Base-by-base conservation (phyloP, 2,113 vertebrate species). In the Lontra canadensis region DNA sequence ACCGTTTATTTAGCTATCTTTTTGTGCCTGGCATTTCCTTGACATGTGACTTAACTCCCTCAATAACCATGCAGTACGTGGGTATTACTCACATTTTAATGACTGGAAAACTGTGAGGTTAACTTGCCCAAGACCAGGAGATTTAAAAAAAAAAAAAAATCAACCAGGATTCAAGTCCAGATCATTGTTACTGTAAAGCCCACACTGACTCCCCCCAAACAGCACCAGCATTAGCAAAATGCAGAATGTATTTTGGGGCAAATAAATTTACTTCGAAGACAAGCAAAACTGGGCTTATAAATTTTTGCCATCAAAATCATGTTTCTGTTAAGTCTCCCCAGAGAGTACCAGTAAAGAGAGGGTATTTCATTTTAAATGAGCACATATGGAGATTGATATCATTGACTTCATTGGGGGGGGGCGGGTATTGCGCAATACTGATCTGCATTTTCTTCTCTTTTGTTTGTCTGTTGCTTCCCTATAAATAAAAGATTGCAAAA, bases 401-500 rank as follows among this genome's bases (percentile, higher is more conserved):
- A 39, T 31, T 59, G 90, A 59, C 59, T 96, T 93, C 74, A 42
- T 65, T 61, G 21, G 21, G 21, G 57, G 8, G 23, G 57, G 57
- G 17, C n/a, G 52, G 9, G 14, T 59, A 65, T 78, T 25, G 7
- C 69, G 39, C 42, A 42, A 29, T 49, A 55, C 49, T 84, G 25
- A 95, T 96, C 90, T 93, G 31, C 52, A 94, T 94, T 94, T 97
- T 96, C 84, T 93, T 84, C 74, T 96, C 84, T 93, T 84, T 69
- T 95, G 39, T 97, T 96, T 94, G 65, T 90, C 78, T 95, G 88
- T 91, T 92, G 65, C 84, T 94, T 97, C 71, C 49, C 73, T 81
- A n/a, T 93, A 94, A 90, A 96, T 97, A 88, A 96, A 96, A 97
- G 29, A 78, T 71, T 69, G 59, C 12, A 55, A 84, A 96, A 98